phyloP scores from a whole-genome alignment of 2,113 vertebrate species.

The Megalops atlanticus region DNA sequence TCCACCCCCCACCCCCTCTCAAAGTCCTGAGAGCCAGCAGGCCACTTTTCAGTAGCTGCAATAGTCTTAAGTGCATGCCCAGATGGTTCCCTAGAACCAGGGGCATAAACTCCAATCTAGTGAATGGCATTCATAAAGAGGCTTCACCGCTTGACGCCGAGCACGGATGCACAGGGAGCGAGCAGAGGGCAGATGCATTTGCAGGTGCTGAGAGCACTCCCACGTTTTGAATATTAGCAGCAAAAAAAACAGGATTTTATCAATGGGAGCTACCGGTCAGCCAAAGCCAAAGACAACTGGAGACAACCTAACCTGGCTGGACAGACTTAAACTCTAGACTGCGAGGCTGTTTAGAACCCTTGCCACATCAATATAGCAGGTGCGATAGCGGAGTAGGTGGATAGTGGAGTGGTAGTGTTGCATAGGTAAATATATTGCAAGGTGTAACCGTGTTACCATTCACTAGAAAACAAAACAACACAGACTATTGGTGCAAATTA shows the following conservation, averaged over 20 bases:
- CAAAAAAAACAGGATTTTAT: not conserved
- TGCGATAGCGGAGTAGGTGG: too few species aligned
- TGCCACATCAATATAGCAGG: not conserved
- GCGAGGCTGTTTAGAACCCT: not conserved
- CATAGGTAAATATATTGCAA: conserved; percentile 5
- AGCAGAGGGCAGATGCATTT: not conserved
- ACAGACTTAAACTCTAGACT: too few species aligned
- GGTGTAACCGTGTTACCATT: not conserved
- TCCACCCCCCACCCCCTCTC: not conserved
- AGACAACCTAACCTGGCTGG: too few species aligned
- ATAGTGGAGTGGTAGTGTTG: not conserved
- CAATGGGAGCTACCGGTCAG: not conserved
- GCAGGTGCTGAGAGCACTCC: not conserved
- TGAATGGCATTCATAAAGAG: not conserved
- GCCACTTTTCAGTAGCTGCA: not conserved
- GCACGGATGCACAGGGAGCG: not conserved
- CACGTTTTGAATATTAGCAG: not conserved
- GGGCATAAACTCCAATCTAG: not conserved
- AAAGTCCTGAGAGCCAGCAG: not conserved
- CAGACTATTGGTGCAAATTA: too few species aligned
- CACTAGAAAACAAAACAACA: not conserved
- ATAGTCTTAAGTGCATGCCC: not conserved
- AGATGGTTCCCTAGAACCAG: not conserved
- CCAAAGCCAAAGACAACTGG: not conserved
- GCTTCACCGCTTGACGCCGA: too few species aligned